phyloP scores from a whole-genome alignment of 2,113 vertebrate genomes.

The Thunnus maccoyii region DNA sequence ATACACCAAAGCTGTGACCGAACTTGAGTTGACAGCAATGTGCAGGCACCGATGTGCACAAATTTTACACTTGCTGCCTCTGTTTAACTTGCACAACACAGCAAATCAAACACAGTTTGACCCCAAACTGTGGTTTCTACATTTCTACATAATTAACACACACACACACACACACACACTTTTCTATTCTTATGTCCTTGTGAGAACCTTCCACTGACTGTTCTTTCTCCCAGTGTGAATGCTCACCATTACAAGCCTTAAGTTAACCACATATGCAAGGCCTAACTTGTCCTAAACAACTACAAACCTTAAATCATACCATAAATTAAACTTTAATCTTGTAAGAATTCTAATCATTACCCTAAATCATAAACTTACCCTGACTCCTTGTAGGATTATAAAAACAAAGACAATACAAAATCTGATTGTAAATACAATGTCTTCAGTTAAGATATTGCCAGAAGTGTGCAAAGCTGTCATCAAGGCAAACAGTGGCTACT shows the following conservation, averaged over 20 bases:
- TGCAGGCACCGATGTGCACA: constrained; percentile 11
- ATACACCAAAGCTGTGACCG: background rate
- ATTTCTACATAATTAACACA: background rate
- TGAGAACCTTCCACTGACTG: background rate
- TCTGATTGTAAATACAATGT: too few relatives aligned
- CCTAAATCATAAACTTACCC: background rate
- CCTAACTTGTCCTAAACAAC: background rate
- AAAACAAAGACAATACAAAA: too few relatives aligned
- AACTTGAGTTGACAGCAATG: constrained; percentile 32
- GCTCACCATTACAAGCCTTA: background rate
- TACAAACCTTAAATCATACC: background rate
- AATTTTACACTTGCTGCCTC: constrained; percentile 53
- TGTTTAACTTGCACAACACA: constrained; percentile 44
- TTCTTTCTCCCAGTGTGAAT: background rate
- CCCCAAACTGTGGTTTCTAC: constrained; percentile 1
- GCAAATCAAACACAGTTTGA: constrained; percentile 35
- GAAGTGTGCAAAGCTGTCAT: too few relatives aligned
- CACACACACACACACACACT: background rate
- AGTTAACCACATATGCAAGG: background rate
- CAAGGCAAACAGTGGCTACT: too few relatives aligned
- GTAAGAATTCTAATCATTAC: background rate
- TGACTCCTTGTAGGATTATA: background rate
- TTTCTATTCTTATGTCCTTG: background rate
- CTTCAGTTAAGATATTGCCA: too few relatives aligned
- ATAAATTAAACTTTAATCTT: constrained; percentile 4